phyloP scores from a whole-genome alignment of 64 coral and sea anemone genomes.

The Anthopleura sola region DNA sequence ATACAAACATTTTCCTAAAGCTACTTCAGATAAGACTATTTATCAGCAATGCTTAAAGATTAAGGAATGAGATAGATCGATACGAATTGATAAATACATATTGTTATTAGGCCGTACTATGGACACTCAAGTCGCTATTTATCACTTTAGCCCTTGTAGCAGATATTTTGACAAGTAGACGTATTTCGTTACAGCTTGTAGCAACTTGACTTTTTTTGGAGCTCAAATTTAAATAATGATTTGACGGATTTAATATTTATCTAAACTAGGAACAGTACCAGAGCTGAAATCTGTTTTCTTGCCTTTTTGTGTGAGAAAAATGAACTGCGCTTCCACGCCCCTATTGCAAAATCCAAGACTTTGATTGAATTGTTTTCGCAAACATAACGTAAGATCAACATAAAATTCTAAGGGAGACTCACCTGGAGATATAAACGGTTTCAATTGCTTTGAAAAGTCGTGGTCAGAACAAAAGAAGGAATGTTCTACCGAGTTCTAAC shows the following conservation, averaged over 20 bases:
- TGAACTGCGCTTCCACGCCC: not conserved
- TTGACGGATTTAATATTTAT: not conserved
- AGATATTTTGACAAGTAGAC: not conserved
- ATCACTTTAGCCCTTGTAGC: not conserved
- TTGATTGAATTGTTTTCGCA: not conserved
- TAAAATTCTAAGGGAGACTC: not conserved
- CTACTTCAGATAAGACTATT: not conserved
- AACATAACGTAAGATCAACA: not conserved
- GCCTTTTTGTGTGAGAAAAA: not conserved
- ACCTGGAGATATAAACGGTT: not conserved
- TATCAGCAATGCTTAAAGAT: not conserved
- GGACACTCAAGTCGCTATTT: not conserved
- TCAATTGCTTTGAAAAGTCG: not conserved
- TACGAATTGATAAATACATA: not conserved
- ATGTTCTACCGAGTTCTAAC: not conserved
- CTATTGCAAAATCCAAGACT: not conserved
- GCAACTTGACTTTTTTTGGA: not conserved
- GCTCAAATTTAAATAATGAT: not conserved
- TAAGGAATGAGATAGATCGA: not conserved
- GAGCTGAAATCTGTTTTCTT: not conserved
- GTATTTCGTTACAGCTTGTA: not conserved
- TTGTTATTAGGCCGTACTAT: not conserved
- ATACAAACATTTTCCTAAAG: not conserved
- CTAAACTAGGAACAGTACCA: not conserved
- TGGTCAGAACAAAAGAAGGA: not conserved